A percentile compares a stretch with the other conserved stretches of the same genome.
phyloP scores from a whole-genome alignment of 2,113 vertebrate species.

The Microcebus griseorufus region DNA sequence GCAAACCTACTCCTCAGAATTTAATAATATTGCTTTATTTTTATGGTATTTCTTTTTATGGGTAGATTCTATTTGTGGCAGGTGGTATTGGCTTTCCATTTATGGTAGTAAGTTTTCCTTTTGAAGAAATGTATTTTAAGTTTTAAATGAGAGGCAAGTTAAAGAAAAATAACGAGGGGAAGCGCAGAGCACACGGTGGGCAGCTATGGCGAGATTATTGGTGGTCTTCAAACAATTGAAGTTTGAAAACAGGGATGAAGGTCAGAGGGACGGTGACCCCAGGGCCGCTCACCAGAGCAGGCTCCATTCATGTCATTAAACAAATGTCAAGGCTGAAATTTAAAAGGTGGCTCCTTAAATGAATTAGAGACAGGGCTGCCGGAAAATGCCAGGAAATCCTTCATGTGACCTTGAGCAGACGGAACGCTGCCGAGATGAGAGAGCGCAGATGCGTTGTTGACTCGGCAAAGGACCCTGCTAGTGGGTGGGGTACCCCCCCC shows the following conservation, averaged over 20 bases:
- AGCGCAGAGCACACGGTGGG: background rate
- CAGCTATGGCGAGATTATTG: background rate
- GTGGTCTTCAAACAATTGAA: background rate
- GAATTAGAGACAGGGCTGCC: background rate
- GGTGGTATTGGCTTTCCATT: background rate
- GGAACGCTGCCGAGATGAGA: background rate
- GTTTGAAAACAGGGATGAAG: background rate
- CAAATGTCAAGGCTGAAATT: background rate
- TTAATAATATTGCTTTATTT: slow-evolving; percentile 34
- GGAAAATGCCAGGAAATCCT: slow-evolving; percentile 12
- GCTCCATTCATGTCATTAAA: background rate
- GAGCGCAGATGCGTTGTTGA: background rate
- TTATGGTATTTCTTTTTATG: slow-evolving; percentile 14
- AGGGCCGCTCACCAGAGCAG: background rate
- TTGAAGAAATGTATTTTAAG: slow-evolving; percentile 44
- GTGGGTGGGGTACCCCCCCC: background rate
- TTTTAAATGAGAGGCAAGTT: slow-evolving; percentile 5
- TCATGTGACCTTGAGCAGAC: background rate
- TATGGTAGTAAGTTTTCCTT: slow-evolving; percentile 34
- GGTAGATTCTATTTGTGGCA: slow-evolving; percentile 31
- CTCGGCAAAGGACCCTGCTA: background rate
- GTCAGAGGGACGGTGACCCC: background rate
- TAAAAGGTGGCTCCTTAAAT: slow-evolving; percentile 4
- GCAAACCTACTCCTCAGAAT: background rate
- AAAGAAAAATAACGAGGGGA: background rate